phyloP scores from a whole-genome alignment of 2,797 vertebrate species.

The Gambelia wislizenii region DNA sequence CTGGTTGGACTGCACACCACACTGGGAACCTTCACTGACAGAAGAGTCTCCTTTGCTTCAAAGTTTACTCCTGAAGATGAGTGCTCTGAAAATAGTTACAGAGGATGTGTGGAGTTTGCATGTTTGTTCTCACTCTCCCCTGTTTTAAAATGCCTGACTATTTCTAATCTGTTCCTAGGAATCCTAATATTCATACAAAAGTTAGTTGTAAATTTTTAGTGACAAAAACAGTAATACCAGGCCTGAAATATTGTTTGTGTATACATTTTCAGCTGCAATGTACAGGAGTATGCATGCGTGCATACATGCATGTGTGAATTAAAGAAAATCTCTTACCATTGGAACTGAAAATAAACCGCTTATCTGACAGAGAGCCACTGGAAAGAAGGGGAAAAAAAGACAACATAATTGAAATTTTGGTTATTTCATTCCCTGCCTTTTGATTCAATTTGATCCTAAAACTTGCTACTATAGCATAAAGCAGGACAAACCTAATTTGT shows the following conservation, averaged over 20 bases:
- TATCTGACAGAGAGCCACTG: constrained; percentile 88
- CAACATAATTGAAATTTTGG: constrained; percentile 15
- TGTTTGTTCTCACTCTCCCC: background rate
- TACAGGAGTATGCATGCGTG: background rate
- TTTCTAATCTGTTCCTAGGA: too few species aligned
- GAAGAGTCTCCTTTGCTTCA: background rate
- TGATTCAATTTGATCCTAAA: background rate
- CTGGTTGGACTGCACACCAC: background rate
- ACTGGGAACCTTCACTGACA: background rate
- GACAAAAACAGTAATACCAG: background rate
- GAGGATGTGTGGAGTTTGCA: background rate
- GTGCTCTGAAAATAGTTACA: background rate
- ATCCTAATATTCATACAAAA: background rate
- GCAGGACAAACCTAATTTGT: background rate
- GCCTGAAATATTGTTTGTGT: background rate
- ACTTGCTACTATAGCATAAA: background rate
- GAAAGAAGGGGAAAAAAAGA: constrained; percentile 70
- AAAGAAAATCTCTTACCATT: constrained; percentile 81
- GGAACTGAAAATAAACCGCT: constrained; percentile 84
- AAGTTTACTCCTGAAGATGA: background rate
- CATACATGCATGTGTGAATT: background rate
- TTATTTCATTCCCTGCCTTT: constrained; percentile 1
- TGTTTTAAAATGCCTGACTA: background rate
- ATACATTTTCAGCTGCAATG: background rate
- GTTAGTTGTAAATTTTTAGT: background rate